Evolutionary conservation across 2,113 vertebrate genomes (phyloP), one percentile per base, ranked within the genome.

Genomic region (Tupaia chinensis): DNA sequence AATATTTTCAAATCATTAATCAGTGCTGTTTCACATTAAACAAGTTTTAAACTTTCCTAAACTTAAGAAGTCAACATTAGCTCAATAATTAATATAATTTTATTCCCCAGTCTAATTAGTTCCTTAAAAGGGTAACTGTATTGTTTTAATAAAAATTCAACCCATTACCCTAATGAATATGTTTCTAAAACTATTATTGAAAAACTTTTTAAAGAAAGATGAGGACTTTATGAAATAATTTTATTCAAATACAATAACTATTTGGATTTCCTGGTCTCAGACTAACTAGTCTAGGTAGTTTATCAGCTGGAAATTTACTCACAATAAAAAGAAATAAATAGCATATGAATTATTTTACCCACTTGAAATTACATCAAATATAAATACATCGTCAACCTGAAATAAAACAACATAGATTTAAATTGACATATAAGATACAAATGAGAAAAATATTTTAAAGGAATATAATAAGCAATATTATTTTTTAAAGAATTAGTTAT

Each of bases 321-420:
- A 89, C 91, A 34, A 9, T 12, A 96, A 97, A 83, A 88, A 79
- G 19, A 87, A 13, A 27, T 56, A 11, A 94, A 83, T 34, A 94
- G 78, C 73, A 81, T 58, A 76, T 0, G 4, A 5, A 84, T 72
- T 61, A 92, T 72, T 72, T 32, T 22, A 32, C 56, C 20, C 12
- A 70, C 9, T 65, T 34, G 66, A 87, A 9, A 65, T 72, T 98
- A 93, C 74, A 97, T 98, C 73, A 96, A 82, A 97, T 63, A 74
- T 94, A 94, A 98, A 74, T 72, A 83, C 22, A 97, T 96, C 69
- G 93, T 91, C 94, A 96, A 97, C 87, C 82, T 96, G 95, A 98
- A 98, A 97, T 95, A 97, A 97, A 96, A 60, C 96, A 97, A 84
- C 90, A 79, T 93, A 97, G 89, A 97, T 97, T 95, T 98, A 97